Percentiles rank a stretch among this genome's conserved stretches.
phyloP scores from a whole-genome alignment of 2,888 invertebrate species.

The Elmis aenea region DNA sequence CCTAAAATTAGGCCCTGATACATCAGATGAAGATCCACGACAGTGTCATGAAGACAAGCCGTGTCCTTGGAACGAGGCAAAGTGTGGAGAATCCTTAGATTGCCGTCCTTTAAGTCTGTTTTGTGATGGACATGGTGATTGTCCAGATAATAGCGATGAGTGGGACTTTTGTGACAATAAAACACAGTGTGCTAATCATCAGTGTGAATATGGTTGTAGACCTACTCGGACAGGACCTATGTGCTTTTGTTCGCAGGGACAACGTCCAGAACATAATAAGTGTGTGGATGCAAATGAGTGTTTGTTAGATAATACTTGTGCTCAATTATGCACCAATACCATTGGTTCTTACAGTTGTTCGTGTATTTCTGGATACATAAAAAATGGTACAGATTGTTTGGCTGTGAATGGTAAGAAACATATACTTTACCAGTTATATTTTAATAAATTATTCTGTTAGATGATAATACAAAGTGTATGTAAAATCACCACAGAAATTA shows the following conservation, averaged over 20 bases:
- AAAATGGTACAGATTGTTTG: constrained; percentile 56
- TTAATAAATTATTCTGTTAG: too few relatives aligned
- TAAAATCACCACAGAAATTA: too few relatives aligned
- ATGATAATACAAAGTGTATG: too few relatives aligned
- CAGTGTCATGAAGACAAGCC: constrained; percentile 58
- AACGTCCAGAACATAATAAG: constrained; percentile 55
- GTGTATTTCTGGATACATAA: constrained; percentile 67
- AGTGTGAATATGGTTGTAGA: constrained; percentile 58
- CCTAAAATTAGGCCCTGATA: constrained; percentile 49
- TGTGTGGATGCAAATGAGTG: constrained; percentile 80
- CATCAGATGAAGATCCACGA: constrained; percentile 64
- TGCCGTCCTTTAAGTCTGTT: constrained; percentile 61
- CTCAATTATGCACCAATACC: constrained; percentile 68
- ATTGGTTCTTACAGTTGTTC: constrained; percentile 64
- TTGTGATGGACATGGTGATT: constrained; percentile 65
- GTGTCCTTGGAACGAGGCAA: constrained; percentile 64
- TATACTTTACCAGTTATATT: too few relatives aligned
- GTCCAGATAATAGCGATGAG: constrained; percentile 68
- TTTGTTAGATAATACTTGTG: constrained; percentile 62
- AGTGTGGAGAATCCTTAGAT: constrained; percentile 55
- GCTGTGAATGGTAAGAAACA: constrained; percentile 70
- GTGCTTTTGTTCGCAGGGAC: constrained; percentile 71
- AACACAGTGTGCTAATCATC: constrained; percentile 33
- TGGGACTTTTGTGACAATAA: constrained; percentile 59
- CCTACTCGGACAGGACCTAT: constrained; percentile 64